phyloP scores from a whole-genome alignment of 1,140 invertebrate species.

The Halyomorpha halys region DNA sequence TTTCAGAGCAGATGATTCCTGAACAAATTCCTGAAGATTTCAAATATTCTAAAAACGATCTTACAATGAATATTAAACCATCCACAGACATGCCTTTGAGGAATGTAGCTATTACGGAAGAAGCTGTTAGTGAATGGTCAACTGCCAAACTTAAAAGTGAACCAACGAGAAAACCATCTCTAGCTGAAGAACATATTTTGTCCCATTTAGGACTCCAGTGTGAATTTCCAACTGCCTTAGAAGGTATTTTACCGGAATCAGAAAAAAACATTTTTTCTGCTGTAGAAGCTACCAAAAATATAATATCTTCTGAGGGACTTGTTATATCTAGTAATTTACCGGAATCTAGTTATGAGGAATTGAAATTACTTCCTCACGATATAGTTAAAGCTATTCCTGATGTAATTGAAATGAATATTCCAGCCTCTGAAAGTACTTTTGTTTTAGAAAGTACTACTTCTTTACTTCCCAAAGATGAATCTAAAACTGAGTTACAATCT shows the following conservation, averaged over 20 bases:
- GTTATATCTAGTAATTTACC: neutral
- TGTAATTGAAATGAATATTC: constrained; percentile 18
- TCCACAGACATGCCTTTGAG: constrained; percentile 15
- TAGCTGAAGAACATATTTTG: constrained; percentile 22
- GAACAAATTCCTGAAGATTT: constrained; percentile 13
- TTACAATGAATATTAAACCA: neutral
- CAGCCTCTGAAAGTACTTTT: constrained; percentile 4
- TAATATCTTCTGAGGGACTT: constrained; percentile 11
- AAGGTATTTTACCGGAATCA: neutral
- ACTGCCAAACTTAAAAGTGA: constrained; percentile 19
- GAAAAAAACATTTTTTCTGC: neutral
- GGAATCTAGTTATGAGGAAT: constrained; percentile 11
- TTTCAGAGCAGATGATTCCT: constrained; percentile 11
- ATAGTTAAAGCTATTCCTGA: constrained; percentile 8
- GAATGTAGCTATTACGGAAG: constrained; percentile 24
- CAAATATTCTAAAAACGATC: neutral
- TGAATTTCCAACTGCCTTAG: constrained; percentile 21
- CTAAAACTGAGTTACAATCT: neutral
- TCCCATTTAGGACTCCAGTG: constrained; percentile 19
- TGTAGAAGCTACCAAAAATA: neutral
- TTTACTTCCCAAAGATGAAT: neutral
- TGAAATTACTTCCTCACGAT: neutral
- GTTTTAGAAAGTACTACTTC: constrained; percentile 6
- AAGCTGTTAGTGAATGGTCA: constrained; percentile 16
- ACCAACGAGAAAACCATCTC: constrained; percentile 11